Conservation (phyloP, 1,140 invertebrate genomes). For the Cheumatopsyche charites region DNA sequence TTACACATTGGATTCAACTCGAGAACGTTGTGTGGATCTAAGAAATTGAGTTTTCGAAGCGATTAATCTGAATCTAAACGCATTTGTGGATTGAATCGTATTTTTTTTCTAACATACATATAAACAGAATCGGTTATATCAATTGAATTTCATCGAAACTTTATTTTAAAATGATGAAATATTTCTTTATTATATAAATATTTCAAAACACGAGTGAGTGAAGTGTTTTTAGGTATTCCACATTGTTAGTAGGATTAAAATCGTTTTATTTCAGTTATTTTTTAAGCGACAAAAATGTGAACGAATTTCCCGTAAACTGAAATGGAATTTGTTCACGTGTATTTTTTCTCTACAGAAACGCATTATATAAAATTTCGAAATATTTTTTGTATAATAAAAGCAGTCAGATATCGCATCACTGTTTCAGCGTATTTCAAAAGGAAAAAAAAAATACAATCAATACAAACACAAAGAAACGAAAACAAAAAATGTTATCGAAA, state of each 20-base stretch:
- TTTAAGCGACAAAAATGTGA: too few species aligned
- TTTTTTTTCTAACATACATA: not conserved
- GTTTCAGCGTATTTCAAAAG: not conserved
- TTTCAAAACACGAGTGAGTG: too few species aligned
- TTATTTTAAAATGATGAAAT: too few species aligned
- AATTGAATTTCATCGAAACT: too few species aligned
- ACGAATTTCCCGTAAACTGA: too few species aligned
- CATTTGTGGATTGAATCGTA: conserved; percentile 35
- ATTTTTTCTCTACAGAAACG: too few species aligned
- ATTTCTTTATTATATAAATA: too few species aligned
- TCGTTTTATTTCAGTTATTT: too few species aligned
- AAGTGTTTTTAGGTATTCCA: too few species aligned
- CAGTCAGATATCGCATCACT: conserved; percentile 7
- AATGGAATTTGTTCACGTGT: too few species aligned
- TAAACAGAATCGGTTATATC: too few species aligned
- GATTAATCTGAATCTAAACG: conserved; percentile 40
- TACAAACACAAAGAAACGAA: not conserved
- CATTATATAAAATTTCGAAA: not conserved
- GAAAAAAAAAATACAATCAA: not conserved
- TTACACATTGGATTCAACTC: conserved; percentile 28
- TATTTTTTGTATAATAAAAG: not conserved
- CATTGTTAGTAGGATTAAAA: too few species aligned
- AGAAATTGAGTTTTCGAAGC: conserved; percentile 37
- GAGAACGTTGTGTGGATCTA: conserved; percentile 14
- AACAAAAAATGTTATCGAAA: not conserved